Base-by-base conservation (phyloP, 2,113 vertebrate genomes). In the Rhinichthys klamathensis region DNA sequence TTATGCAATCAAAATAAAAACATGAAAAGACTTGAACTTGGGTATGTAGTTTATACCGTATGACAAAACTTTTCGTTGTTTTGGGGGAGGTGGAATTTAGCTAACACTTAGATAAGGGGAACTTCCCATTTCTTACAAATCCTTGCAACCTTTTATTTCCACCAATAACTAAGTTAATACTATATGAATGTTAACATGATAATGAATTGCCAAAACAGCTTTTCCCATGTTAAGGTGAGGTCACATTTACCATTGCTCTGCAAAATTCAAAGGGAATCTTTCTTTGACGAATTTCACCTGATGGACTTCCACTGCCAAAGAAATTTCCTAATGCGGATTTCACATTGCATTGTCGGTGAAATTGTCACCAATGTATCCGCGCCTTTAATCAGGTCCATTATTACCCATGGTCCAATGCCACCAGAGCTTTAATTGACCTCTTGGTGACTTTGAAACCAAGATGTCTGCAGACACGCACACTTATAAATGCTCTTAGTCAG, bases 361-460 rank as follows among this genome's bases (percentile, higher is more conserved):
- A 23, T 51, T 51, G 49, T 16, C 13, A 16, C 13, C 15, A 51
- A 56, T 56, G 6, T 56, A 56, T 21, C 54, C 2, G 6, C 0
- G 18, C 18, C 18, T 56, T n/a, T n/a, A n/a, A n/a, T 56, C 54
- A 23, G 18, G 18, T 56, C 54, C 18, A 56, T 56, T 23, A 21
- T 21, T 56, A 56, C 51, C 18, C 25, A n/a, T 25, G 3, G n/a
- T 63, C 23, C 60, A 63, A 61, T 11, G 3, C n/a, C n/a, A 35
- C 61, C 38, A 54, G 6, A 58, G 35, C 15, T 63, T 80, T 63
- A 63, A 80, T 63, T 46, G 38, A 80, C 58, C n/a, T 80, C 38
- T 44, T 44, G 13, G 23, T 27, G 35, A 44, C 77, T 46, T 80
- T 18, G 77, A 63, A 80, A 80, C 77, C 2, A n/a, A 80, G 35